Evolutionary conservation across 1,140 invertebrate genomes (phyloP), one percentile per base, ranked within the genome.

Genomic region (Tetragnatha versicolor): DNA sequence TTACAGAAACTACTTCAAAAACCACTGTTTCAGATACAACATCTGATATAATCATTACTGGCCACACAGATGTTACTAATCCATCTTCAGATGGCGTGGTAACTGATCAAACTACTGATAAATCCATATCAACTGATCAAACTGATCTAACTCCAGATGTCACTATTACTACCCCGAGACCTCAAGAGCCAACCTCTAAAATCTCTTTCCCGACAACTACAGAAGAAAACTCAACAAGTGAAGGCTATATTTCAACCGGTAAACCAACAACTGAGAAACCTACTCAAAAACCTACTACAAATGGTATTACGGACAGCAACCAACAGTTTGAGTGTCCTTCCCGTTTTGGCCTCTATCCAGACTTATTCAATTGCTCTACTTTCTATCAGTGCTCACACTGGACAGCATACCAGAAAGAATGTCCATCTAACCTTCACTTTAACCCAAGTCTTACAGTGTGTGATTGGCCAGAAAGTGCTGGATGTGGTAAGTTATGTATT

Each of bases 351-450:
- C n/a, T 81, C 3, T 77, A 35, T 35, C 78, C 84, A 2, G 79
- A 87, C 33, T 76, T 79, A 20, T 49, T 4, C 0, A 79, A 84
- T 31, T 85, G 85, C 45, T 79, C 60, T 0, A 81, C 79, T 60
- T 87, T 85, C 60, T 85, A 85, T 70, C 79, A 82, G 6, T 87
- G 86, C 75, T 81, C 83, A 10, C 31, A 80, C 66, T 33, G 82
- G 81, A 31, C 72, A 82, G 83, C 89, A 2, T 82, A 89, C 33
- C 82, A 86, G 12, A 85, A 86, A 81, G 9, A 65, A 6, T 91
- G 90, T 80, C 87, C 88, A 2, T 61, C 79, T 3, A 86, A 85
- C 1, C 83, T 90, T 0, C 86, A 88, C 63, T 91, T 90, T 84
- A 89, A 90, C 81, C 81, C 86, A 4, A 39, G 81, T 1, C 79